phyloP scores from a whole-genome alignment of 2,113 vertebrate species.

The Etia nguti region DNA sequence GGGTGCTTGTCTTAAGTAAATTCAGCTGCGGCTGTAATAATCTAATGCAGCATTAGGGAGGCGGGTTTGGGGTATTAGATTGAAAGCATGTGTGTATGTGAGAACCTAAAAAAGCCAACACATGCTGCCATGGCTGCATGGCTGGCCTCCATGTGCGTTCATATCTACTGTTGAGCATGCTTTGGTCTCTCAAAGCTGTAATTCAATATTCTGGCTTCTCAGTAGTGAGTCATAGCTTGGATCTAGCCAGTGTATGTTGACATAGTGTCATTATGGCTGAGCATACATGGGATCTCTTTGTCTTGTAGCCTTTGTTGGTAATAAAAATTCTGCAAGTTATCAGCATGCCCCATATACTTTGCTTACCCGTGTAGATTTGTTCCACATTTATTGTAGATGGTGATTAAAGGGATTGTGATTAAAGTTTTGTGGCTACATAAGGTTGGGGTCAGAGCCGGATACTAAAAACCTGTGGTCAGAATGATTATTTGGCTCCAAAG shows the following conservation, averaged over 20 bases:
- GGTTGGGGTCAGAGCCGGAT: conserved; percentile 6
- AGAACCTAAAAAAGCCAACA: conserved; percentile 43
- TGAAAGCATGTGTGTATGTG: conserved; percentile 62
- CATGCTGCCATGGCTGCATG: conserved; percentile 13
- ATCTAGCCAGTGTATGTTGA: neutral
- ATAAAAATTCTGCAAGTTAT: neutral
- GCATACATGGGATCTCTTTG: neutral
- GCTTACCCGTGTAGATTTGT: neutral
- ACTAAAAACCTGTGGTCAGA: conserved; percentile 16
- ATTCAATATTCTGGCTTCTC: neutral
- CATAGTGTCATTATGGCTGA: neutral
- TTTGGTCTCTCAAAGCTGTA: neutral
- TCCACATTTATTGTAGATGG: conserved; percentile 21
- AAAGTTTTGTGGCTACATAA: conserved; percentile 14
- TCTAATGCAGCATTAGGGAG: conserved; percentile 50
- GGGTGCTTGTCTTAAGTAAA: conserved; percentile 71
- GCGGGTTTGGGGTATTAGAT: conserved; percentile 34
- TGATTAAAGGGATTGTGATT: conserved; percentile 50
- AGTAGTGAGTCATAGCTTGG: neutral
- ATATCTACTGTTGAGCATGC: conserved; percentile 16
- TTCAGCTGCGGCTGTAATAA: conserved; percentile 69
- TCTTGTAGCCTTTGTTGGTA: neutral
- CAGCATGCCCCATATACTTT: neutral
- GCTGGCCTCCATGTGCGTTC: conserved; percentile 41
- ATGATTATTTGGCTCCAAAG: conserved; percentile 20